These are phyloP conservation scores for Cephalopachus bancanus DNA, from an alignment of 2,797 vertebrate species.

Conservation along the genomic window DNA sequence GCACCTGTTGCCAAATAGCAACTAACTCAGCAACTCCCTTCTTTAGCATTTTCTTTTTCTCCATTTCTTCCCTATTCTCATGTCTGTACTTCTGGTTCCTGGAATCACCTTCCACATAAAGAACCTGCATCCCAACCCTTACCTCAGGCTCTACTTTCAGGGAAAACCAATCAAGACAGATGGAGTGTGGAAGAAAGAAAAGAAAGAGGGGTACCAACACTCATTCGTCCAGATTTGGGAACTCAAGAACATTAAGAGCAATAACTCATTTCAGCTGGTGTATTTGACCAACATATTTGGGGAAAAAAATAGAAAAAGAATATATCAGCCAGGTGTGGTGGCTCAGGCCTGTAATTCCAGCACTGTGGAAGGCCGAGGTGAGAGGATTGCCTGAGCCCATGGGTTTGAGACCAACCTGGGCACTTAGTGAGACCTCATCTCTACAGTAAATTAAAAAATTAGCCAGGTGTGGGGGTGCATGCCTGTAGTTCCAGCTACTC, in stretches of 20 bases:
- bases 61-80: not conserved
- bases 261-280: not conserved
- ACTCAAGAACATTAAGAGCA: not conserved
- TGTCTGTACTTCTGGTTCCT: not conserved
- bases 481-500: not conserved
- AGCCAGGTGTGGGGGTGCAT: not conserved
- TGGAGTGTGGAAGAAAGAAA: not conserved
- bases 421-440: not conserved
- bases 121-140: not conserved
- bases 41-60: not conserved
- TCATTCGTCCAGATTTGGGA: not conserved
- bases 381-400: not conserved
- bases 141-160: not conserved
- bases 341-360: not conserved
- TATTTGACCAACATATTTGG: not conserved
- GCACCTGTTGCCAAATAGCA: not conserved
- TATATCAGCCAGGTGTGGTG: not conserved
- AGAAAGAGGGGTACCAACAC: not conserved
- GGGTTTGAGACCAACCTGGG: not conserved
- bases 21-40: not conserved
- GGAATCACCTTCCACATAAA: conserved; percentile 1
- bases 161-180: not conserved
- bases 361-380: not conserved
- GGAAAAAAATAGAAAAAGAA: not conserved
- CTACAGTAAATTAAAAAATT: not conserved